Percentiles rank a stretch among this genome's conserved stretches.
These are phyloP conservation scores for Cherax quadricarinatus DNA, from an alignment of 1,140 invertebrate species.

Conservation along the genomic window DNA sequence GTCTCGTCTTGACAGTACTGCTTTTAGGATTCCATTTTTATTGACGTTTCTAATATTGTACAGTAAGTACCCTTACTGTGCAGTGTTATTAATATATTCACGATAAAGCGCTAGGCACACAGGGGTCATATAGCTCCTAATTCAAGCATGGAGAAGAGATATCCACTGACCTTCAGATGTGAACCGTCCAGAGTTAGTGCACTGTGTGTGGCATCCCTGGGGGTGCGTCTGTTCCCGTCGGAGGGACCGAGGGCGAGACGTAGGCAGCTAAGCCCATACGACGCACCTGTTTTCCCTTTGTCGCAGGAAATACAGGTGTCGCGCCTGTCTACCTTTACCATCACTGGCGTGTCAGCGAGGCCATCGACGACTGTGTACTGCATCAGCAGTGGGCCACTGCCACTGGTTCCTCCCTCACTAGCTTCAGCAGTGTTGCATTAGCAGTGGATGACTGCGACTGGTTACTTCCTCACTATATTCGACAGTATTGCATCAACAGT, in stretches of 20 bases:
- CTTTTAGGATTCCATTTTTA: too few relatives aligned
- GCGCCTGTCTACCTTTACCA: background rate
- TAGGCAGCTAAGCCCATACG: background rate
- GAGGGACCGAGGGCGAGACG: conserved; percentile 8
- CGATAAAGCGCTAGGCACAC: too few relatives aligned
- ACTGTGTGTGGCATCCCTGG: too few relatives aligned
- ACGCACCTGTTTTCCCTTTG: background rate
- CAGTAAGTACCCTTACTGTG: too few relatives aligned
- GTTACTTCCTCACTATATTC: background rate
- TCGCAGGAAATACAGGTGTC: background rate
- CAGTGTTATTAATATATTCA: too few relatives aligned
- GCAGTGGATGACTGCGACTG: background rate
- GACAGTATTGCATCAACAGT: background rate
- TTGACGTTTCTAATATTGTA: too few relatives aligned
- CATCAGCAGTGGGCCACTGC: background rate
- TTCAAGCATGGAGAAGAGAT: too few relatives aligned
- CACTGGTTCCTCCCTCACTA: background rate
- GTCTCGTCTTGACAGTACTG: too few relatives aligned
- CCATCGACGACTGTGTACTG: background rate
- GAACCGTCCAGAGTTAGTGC: background rate
- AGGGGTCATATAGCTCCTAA: too few relatives aligned
- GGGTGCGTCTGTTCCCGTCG: background rate
- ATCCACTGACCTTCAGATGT: conserved; percentile 18
- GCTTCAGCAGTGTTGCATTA: background rate
- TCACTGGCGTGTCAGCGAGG: background rate